phyloP scores from a whole-genome alignment of 2,888 invertebrate genomes.

The Apamea sordens region DNA sequence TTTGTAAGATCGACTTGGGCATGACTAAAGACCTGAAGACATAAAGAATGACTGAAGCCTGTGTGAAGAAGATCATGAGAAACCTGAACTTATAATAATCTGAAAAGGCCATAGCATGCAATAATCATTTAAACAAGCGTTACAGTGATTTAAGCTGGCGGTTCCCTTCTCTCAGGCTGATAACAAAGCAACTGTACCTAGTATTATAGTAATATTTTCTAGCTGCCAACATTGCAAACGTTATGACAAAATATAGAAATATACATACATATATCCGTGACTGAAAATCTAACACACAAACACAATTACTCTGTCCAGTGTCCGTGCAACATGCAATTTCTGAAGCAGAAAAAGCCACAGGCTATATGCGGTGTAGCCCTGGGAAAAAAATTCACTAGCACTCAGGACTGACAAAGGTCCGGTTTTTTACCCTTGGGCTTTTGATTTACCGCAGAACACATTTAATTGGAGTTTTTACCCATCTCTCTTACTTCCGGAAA shows the following conservation, averaged over 20 bases:
- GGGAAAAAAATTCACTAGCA: slow-evolving; percentile 10
- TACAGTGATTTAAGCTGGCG: neutral
- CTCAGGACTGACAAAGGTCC: neutral
- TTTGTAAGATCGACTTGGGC: too few species aligned
- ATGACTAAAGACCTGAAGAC: neutral
- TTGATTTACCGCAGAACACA: neutral
- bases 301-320: neutral
- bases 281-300: slow-evolving; percentile 4
- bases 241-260: neutral
- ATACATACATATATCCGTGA: neutral
- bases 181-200: neutral
- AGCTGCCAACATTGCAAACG: neutral
- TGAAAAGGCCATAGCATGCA: neutral
- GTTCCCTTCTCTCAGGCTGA: neutral
- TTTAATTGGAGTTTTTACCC: neutral
- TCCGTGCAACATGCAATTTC: neutral
- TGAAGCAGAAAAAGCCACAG: slow-evolving; percentile 1
- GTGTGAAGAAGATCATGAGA: neutral
- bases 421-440: neutral
- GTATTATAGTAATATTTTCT: neutral
- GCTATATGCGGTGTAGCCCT: neutral
- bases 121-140: neutral
- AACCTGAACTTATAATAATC: neutral
- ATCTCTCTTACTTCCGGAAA: neutral
- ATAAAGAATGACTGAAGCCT: too few species aligned